These are phyloP conservation scores for Siniperca undulata DNA, from an alignment of 2,797 vertebrate species.

Conservation along the genomic window DNA sequence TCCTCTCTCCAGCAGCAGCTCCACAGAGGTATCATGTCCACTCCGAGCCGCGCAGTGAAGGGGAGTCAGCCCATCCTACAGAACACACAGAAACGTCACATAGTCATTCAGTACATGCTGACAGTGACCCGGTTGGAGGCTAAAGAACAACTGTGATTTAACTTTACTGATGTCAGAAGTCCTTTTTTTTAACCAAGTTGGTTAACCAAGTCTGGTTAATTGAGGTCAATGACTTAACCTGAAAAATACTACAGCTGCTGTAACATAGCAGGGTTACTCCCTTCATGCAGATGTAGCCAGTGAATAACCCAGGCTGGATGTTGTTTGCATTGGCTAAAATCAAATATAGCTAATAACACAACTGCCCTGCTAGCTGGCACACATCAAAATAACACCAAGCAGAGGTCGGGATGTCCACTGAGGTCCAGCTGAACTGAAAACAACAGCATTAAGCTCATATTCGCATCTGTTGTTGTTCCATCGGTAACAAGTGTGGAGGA, in stretches of 20 bases:
- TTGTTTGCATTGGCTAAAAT: conserved; percentile 3
- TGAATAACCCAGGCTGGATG: neutral
- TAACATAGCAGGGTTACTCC: neutral
- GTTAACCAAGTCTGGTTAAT: too few relatives aligned
- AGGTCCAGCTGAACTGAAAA: neutral
- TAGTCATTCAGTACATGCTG: neutral
- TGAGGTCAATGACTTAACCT: neutral
- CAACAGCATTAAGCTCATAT: conserved; percentile 10
- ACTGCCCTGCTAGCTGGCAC: neutral
- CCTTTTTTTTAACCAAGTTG: neutral
- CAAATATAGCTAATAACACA: conserved; percentile 2
- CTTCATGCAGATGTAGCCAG: neutral
- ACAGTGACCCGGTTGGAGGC: neutral
- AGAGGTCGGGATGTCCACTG: conserved; percentile 17
- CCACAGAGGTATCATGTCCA: conserved; percentile 94
- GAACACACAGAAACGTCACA: conserved; percentile 1
- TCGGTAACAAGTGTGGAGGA: neutral
- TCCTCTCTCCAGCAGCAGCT: conserved; percentile 94
- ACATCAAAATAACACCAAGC: neutral
- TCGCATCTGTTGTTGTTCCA: conserved; percentile 24
- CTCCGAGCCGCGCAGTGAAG: conserved; percentile 97
- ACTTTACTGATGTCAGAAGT: neutral
- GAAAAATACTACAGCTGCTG: neutral
- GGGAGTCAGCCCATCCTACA: conserved; percentile 96
- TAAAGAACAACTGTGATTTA: neutral